Evolutionary conservation across 1,140 invertebrate species (phyloP).

Genomic region (Danaus plexippus): DNA sequence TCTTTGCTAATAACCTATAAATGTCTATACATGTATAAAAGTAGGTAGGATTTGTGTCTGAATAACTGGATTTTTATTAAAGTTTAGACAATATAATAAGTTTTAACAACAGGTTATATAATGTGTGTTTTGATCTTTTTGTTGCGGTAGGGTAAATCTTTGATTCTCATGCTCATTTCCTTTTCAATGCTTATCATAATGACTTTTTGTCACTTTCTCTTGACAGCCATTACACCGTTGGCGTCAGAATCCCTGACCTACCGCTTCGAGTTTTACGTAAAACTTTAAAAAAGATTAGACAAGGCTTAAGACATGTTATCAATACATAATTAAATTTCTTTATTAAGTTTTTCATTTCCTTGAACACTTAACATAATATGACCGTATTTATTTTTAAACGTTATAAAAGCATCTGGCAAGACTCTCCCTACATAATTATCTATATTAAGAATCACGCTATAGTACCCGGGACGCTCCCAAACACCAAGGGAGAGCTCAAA

Average conservation of each 20-base stretch:
- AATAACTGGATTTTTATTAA: too few species aligned
- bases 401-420: slow-evolving; percentile 6
- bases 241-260: slow-evolving; percentile 29
- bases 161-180: slow-evolving; percentile 11
- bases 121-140: too few species aligned
- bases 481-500: slow-evolving; percentile 22
- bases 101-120: too few species aligned
- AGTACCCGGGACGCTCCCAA: slow-evolving; percentile 33
- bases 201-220: slow-evolving; percentile 20
- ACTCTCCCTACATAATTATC: slow-evolving; percentile 17
- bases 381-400: too few species aligned
- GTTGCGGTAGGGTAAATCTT: too few species aligned
- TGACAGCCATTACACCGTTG: slow-evolving; percentile 22
- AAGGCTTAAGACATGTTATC: slow-evolving; percentile 6
- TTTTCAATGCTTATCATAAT: slow-evolving; percentile 28
- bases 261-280: slow-evolving; percentile 14
- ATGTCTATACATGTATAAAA: too few species aligned
- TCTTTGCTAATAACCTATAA: too few species aligned
- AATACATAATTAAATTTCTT: too few species aligned
- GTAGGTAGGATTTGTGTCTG: too few species aligned
- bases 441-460: slow-evolving; percentile 50
- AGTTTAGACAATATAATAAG: too few species aligned
- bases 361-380: too few species aligned
- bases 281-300: slow-evolving; percentile 14
- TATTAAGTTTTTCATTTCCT: too few species aligned